These are phyloP conservation scores for Serilophus lunatus DNA, from an alignment of 2,113 vertebrate species.

Conservation along the genomic window DNA sequence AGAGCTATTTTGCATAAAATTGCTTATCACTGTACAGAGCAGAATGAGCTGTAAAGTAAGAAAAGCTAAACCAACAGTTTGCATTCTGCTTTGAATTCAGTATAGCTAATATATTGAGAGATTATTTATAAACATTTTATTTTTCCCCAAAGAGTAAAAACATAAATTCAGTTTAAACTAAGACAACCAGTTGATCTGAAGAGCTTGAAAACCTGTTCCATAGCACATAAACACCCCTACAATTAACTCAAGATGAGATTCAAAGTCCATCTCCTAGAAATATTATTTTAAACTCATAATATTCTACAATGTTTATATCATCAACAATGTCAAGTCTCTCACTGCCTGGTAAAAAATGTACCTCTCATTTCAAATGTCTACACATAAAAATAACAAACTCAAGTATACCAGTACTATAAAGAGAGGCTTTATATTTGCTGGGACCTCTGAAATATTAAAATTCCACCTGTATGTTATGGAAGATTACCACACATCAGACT, in stretches of 20 bases:
- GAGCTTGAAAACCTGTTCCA: neutral
- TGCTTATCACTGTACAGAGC: neutral
- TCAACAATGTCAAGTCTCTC: neutral
- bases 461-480: neutral
- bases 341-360: neutral
- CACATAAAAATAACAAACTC: neutral
- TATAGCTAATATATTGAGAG: neutral
- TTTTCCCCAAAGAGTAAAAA: neutral
- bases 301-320: neutral
- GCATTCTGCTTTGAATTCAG: neutral
- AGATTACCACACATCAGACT: neutral
- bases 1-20: conserved; percentile 28
- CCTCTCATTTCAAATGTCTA: neutral
- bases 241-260: neutral
- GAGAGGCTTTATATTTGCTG: neutral
- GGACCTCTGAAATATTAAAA: neutral
- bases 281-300: neutral
- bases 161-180: neutral
- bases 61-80: neutral
- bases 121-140: neutral
- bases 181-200: neutral
- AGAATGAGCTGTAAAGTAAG: neutral
- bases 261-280: neutral
- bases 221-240: neutral
- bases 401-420: neutral